Percentiles rank a stretch among this genome's conserved stretches.
Evolutionary conservation across 2,113 vertebrate species (phyloP).

Genomic region (Phrynocephalus versicolor): DNA sequence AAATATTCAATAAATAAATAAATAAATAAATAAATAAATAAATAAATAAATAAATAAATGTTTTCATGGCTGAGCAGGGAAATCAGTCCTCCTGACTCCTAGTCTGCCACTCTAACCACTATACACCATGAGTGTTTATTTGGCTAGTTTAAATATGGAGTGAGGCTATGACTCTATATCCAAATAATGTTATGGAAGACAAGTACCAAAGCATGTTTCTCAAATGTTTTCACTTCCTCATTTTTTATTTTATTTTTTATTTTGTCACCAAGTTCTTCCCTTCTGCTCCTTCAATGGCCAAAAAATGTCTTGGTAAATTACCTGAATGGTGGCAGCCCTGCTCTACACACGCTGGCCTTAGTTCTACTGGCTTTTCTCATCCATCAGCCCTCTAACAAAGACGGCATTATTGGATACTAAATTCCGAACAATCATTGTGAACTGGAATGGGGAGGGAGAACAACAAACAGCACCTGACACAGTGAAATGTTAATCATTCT

Average conservation of each 20-base stretch:
- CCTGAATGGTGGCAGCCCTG: background rate
- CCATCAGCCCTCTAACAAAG: conserved; percentile 71
- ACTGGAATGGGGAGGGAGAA: conserved; percentile 5
- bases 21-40: too few relatives aligned
- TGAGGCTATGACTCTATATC: background rate
- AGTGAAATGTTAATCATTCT: conserved; percentile 63
- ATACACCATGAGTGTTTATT: background rate
- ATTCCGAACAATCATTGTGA: conserved; percentile 66
- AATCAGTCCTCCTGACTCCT: background rate
- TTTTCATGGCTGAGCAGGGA: too few relatives aligned
- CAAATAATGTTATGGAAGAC: background rate
- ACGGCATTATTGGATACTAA: conserved; percentile 61
- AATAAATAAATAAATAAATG: too few relatives aligned
- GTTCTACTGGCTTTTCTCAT: conserved; percentile 65
- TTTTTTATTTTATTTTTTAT: background rate
- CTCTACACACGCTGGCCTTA: conserved; percentile 42
- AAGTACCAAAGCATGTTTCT: conserved; percentile 16
- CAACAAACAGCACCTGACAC: conserved; percentile 61
- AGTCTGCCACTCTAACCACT: background rate
- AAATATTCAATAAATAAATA: too few relatives aligned
- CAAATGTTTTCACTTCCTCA: background rate
- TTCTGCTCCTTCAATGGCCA: too few relatives aligned
- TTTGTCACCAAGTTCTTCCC: background rate
- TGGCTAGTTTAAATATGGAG: background rate
- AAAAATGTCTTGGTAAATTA: too few relatives aligned